Conservation (phyloP, 2,888 invertebrate genomes). For the Sclerodermus sp. region DNA sequence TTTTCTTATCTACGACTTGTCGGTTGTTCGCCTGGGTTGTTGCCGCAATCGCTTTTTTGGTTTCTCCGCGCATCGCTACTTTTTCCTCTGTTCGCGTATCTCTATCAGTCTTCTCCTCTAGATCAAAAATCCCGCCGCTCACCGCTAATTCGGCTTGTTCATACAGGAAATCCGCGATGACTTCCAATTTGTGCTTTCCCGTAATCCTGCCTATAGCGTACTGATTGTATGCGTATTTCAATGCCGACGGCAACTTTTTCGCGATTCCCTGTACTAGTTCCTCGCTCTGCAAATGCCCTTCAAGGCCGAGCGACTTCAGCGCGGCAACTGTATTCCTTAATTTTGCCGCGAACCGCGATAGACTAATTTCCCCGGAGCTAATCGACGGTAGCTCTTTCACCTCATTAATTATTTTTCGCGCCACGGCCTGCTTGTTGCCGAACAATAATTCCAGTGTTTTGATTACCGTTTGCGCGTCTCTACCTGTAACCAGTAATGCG, state of each 20-base stretch:
- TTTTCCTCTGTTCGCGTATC: too few species aligned
- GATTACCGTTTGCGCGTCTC: not conserved
- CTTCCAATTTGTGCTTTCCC: slow-evolving; percentile 3
- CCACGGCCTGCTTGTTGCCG: slow-evolving; percentile 4
- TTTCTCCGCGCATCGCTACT: not conserved
- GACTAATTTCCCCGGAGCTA: not conserved
- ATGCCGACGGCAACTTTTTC: slow-evolving; percentile 5
- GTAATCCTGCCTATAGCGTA: not conserved
- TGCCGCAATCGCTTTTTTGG: not conserved
- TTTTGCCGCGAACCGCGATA: slow-evolving; percentile 5
- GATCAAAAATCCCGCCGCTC: not conserved
- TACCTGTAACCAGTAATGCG: slow-evolving; percentile 3
- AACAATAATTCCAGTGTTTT: slow-evolving; percentile 7
- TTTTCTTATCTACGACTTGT: not conserved
- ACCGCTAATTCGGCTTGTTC: not conserved
- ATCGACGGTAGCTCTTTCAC: not conserved
- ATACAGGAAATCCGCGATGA: slow-evolving; percentile 4
- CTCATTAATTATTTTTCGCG: not conserved
- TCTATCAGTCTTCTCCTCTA: not conserved
- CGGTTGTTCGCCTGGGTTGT: not conserved
- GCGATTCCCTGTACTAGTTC: slow-evolving; percentile 1
- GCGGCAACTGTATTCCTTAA: slow-evolving; percentile 7
- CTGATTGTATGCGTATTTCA: slow-evolving; percentile 7
- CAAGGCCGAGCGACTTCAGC: slow-evolving; percentile 1
- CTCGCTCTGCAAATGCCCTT: slow-evolving; percentile 8